phyloP scores from a whole-genome alignment of 2,888 invertebrate species.

The Steinernema hermaphroditum region DNA sequence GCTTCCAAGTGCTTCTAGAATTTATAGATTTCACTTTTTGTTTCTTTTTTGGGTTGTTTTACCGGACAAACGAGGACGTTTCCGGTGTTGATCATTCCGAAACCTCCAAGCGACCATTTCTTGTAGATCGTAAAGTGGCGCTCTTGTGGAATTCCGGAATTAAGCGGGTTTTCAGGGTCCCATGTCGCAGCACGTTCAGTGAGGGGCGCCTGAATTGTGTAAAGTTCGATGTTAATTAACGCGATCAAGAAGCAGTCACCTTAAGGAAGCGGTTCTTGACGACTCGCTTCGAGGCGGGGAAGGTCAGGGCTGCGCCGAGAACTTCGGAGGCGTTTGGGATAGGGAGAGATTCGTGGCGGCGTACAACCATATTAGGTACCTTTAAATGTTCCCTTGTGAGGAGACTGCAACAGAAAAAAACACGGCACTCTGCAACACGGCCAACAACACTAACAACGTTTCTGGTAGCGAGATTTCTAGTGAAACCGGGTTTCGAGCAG shows the following conservation, averaged over 20 bases:
- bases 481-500: too few relatives aligned
- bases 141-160: conserved; percentile 46
- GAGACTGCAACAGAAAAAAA: too few relatives aligned
- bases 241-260: too few relatives aligned
- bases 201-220: conserved; percentile 8
- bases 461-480: too few relatives aligned
- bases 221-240: neutral
- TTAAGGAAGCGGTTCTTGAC: conserved; percentile 50
- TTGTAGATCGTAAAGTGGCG: conserved; percentile 43
- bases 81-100: conserved; percentile 53
- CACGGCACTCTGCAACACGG: too few relatives aligned
- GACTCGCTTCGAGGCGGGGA: conserved; percentile 40
- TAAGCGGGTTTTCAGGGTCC: conserved; percentile 2
- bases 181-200: conserved; percentile 30
- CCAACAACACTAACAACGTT: too few relatives aligned
- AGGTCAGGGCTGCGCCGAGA: conserved; percentile 43
- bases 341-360: conserved; percentile 1
- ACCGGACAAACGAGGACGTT: conserved; percentile 42
- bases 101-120: conserved; percentile 55
- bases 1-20: neutral
- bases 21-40: too few relatives aligned
- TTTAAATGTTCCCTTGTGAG: too few relatives aligned
- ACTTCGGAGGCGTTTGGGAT: conserved; percentile 20
- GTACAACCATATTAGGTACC: conserved; percentile 7
- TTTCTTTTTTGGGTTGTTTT: too few relatives aligned